Evolutionary conservation across 2,113 vertebrate species (phyloP).

Genomic region (Ia io): DNA sequence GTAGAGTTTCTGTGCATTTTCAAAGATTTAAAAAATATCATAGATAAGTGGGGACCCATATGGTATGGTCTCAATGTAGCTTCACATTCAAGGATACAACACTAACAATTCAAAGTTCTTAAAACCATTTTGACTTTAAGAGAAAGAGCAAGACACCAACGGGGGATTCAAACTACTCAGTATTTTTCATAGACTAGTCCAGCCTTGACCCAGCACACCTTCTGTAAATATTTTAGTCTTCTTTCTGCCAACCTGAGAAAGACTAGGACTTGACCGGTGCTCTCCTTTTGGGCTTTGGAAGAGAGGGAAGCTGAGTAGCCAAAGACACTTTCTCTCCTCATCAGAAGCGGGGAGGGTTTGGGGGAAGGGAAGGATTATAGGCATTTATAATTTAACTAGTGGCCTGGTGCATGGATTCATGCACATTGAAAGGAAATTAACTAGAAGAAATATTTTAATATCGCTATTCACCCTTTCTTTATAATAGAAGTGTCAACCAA

Average conservation of each 20-base stretch:
- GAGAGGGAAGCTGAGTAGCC: neutral
- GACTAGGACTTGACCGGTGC: neutral
- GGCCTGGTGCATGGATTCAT: too few species aligned
- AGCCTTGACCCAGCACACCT: neutral
- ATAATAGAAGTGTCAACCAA: too few species aligned
- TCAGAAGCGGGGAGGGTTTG: neutral
- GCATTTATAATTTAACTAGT: neutral
- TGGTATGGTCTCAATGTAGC: neutral
- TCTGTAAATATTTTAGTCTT: neutral
- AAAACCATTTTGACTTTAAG: neutral
- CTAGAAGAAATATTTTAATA: too few species aligned
- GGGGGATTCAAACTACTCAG: neutral
- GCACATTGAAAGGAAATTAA: too few species aligned
- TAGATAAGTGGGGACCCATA: neutral
- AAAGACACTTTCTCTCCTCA: neutral
- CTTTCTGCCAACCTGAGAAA: neutral
- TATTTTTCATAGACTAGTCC: neutral
- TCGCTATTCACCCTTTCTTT: too few species aligned
- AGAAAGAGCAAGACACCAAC: neutral
- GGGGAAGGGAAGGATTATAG: neutral
- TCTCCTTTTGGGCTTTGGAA: neutral
- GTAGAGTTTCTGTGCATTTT: neutral
- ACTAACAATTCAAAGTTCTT: neutral
- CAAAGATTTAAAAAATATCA: neutral
- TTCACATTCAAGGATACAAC: neutral